Base-by-base conservation (phyloP, 37 sponge, comb jelly and placozoan species). In the Petrosia ficiformis region DNA sequence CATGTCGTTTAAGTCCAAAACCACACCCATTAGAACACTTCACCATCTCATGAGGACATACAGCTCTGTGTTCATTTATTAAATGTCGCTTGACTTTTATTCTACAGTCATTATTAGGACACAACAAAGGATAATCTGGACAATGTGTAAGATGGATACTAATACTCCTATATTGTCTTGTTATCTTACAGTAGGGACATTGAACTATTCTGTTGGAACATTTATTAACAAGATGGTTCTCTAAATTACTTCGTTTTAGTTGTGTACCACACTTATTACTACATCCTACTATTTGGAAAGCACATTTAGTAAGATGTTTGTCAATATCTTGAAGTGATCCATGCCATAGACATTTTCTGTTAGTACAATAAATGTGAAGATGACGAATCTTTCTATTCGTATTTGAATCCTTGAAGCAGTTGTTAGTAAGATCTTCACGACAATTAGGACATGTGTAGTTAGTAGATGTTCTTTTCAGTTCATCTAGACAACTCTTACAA, bases 291-390 rank as follows among this genome's bases (percentile, higher is more conserved):
- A 63, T 2, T 4, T 65, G 32, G 26, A 26, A 76, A 35, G n/a
- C 11, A 65, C 77, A 76, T 2, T 25, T 44, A 26, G 39, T 71
- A 21, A 76, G 48, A 35, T 76, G 77, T 4, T 14, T 40, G n/a
- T 65, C 76, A 35, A 44, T 42, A 33, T 75, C 69, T 25, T 36
- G 37, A 39, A 82, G 35, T 36, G 31, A 2, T 22, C 76, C 83
- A 21, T 63, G 21, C 83, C 83, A 82, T 16, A 59, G 6, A 32
- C 83, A 82, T 1, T 75, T 75, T 3, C n/a, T 31, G 57, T 75
- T 74, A 41, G 61, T n/a, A 34, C 83, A 82, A 31, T 61, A 42
- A 41, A 80, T 67, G 39, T 72, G 33, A 16, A 80, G 42, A 24
- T 52, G 26, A 3, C 22, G 11, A 29, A 80, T 31, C 19, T 2